Evolutionary conservation across 2,113 vertebrate genomes (phyloP).

Genomic region (Delphinapterus leucas): DNA sequence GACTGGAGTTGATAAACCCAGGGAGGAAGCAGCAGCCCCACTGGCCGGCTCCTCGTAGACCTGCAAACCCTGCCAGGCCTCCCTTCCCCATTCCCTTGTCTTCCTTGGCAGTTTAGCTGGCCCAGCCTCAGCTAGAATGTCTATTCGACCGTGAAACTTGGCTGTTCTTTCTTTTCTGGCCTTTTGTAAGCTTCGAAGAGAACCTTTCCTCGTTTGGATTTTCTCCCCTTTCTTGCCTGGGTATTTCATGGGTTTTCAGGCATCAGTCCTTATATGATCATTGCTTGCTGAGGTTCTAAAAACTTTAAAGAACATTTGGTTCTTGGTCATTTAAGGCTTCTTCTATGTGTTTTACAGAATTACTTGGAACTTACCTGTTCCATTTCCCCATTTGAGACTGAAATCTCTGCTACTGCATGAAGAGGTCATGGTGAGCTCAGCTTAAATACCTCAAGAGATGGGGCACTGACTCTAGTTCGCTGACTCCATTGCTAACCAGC

Average conservation of each 20-base stretch:
- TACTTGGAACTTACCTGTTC: neutral
- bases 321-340: neutral
- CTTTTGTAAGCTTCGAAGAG: neutral
- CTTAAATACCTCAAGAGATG: neutral
- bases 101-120: constrained; percentile 32
- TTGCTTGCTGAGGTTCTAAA: neutral
- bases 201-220: neutral
- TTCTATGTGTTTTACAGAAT: neutral
- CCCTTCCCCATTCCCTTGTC: neutral
- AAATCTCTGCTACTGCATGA: neutral
- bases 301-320: neutral
- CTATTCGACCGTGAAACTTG: neutral
- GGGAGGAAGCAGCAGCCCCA: constrained; percentile 8
- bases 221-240: neutral
- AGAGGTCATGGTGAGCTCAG: neutral
- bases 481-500: neutral
- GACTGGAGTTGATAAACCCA: constrained; percentile 47
- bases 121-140: constrained; percentile 23
- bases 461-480: no score
- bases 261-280: neutral
- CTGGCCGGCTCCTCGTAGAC: neutral
- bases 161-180: neutral
- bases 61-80: constrained; percentile 44
- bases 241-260: neutral
- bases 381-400: neutral